Evolutionary conservation across 2,113 vertebrate species (phyloP).

Genomic region (Mus musculus): DNA sequence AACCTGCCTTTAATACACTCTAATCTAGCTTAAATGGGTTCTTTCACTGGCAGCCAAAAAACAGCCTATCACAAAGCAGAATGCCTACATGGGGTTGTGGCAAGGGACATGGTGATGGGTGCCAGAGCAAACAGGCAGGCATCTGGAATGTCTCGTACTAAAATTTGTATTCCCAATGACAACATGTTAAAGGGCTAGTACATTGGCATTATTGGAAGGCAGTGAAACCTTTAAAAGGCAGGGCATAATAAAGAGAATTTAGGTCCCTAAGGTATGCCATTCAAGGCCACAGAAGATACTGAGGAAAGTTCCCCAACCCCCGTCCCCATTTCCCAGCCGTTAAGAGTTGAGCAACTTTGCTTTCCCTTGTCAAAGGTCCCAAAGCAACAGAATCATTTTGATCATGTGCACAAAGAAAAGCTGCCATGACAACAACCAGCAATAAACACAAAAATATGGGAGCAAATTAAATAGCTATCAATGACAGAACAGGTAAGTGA

Average conservation of each 20-base stretch:
- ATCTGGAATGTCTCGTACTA: not conserved
- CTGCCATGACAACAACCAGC: not conserved
- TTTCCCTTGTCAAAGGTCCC: not conserved
- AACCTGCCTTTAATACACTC: too few species aligned
- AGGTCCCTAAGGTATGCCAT: not conserved
- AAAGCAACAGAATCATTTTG: not conserved
- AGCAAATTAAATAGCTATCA: not conserved
- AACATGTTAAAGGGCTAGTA: not conserved
- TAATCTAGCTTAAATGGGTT: too few species aligned
- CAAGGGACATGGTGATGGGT: fast-evolving
- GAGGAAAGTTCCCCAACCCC: not conserved
- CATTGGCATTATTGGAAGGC: not conserved
- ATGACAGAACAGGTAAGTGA: not conserved
- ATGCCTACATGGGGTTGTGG: fast-evolving
- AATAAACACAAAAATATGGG: not conserved
- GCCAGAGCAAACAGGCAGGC: too few species aligned
- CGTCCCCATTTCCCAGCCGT: not conserved
- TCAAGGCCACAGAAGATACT: too few species aligned
- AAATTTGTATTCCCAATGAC: not conserved
- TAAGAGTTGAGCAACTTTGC: not conserved
- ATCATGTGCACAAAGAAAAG: not conserved
- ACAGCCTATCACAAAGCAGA: too few species aligned
- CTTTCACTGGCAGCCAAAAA: too few species aligned
- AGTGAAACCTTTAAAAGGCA: not conserved
- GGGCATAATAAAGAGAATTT: not conserved